Evolutionary conservation across 2,113 vertebrate species (phyloP), one percentile per base, ranked within the genome.

Genomic region (Ranitomeya imitator): DNA sequence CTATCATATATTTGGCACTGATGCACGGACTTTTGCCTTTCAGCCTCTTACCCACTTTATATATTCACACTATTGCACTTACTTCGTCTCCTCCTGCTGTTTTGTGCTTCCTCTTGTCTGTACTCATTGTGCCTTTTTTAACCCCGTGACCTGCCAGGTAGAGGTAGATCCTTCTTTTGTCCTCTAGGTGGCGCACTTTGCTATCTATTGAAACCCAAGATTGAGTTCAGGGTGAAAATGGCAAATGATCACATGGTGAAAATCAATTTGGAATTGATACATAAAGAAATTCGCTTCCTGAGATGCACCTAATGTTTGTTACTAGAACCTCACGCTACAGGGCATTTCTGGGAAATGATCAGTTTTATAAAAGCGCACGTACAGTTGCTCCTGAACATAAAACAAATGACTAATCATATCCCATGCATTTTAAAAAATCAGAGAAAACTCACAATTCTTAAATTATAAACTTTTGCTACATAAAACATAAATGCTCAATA

Each of bases 131-230:
- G 37, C 37, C 37, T 45, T 2, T 45, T 45, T 45, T 45, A 45
- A 45, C 37, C 5, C 3, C 3, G 11, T 19, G 71, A 4, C 4
- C 18, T 52, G 18, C 15, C 71, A 76, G n/a, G 23, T 21, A 18
- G 14, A 85, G 26, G 71, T 19, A 79, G 8, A 63, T 52, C 57
- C 54, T n/a, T 37, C 15, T 13, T 31, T 65, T 63, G 12, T 52
- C 87, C 87, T 78, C 87, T 77, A 67, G 87, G 81, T 88, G 87
- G 87, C 80, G n/a, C 23, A 57, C 9, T 83, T 23, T 78, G 61
- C 86, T 65, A 80, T 57, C 16, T 57, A 71, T 87, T 87, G 76
- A 54, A 71, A 78, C 12, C 9, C 23, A 23, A 23, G 19, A 61
- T 26, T 37, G 55, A 31, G 11, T 16, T 60, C 54, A 15, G 79